These are phyloP conservation scores for Apogon hyalosoma DNA, from an alignment of 2,797 vertebrate species.

Conservation along the genomic window DNA sequence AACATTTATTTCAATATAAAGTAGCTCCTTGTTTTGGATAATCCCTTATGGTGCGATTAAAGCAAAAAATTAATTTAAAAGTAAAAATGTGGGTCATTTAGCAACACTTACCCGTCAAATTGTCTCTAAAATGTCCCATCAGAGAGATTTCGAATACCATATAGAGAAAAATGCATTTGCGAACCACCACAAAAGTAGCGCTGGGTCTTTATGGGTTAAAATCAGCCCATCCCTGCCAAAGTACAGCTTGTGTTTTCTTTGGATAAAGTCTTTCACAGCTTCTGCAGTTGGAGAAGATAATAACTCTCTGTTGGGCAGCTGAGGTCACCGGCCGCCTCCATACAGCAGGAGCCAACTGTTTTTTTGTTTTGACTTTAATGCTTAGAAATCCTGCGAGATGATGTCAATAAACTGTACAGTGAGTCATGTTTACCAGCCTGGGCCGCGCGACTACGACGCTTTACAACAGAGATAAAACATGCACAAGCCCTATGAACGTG, in stretches of 20 bases:
- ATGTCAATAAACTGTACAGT: conserved; percentile 16
- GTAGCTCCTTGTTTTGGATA: no score
- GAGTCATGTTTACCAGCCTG: conserved; percentile 32
- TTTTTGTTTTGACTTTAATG: conserved; percentile 12
- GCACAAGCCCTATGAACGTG: background rate
- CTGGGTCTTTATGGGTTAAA: background rate
- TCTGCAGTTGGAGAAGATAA: background rate
- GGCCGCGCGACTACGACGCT: background rate
- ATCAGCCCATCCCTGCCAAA: background rate
- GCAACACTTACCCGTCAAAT: no score
- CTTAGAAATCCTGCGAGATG: background rate
- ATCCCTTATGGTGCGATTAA: no score
- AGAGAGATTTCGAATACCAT: no score
- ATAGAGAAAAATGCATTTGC: no score
- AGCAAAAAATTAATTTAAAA: no score
- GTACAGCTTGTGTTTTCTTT: conserved; percentile 2
- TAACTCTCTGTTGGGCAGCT: background rate
- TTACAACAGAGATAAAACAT: conserved; percentile 4
- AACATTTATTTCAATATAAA: no score
- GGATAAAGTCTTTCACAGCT: background rate
- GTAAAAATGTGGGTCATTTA: no score
- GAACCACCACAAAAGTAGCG: no score
- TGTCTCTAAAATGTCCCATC: no score
- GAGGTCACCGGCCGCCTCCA: background rate
- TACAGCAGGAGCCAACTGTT: background rate